These are phyloP conservation scores for Cybosia mesomella DNA, from an alignment of 2,888 invertebrate genomes.

Conservation along the genomic window DNA sequence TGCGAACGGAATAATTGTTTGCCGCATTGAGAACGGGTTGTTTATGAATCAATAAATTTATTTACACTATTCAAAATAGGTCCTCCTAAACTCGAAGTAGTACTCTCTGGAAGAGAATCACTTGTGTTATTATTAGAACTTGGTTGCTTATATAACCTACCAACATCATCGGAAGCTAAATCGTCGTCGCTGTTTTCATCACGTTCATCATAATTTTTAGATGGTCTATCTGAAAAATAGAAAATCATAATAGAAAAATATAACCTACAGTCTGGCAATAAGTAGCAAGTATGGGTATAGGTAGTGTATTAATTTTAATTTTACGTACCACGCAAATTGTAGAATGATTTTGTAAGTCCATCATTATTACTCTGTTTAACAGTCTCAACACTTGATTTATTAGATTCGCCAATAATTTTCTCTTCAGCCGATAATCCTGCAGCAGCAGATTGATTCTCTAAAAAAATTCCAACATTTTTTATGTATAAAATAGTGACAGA, in stretches of 20 bases:
- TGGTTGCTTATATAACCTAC: background rate
- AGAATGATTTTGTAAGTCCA: background rate
- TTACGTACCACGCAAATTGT: too few relatives aligned
- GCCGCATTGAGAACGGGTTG: too few relatives aligned
- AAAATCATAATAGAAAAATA: constrained; percentile 2
- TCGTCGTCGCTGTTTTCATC: background rate
- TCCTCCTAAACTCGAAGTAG: too few relatives aligned
- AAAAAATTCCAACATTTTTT: background rate
- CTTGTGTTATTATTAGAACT: background rate
- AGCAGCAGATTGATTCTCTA: background rate
- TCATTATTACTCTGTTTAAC: background rate
- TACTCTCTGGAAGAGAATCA: background rate
- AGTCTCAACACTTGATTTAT: background rate
- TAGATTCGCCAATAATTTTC: constrained; percentile 1
- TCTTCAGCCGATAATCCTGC: background rate
- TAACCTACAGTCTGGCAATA: background rate
- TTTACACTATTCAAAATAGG: too few relatives aligned
- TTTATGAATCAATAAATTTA: too few relatives aligned
- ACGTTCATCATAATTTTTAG: background rate
- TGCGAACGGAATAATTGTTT: too few relatives aligned
- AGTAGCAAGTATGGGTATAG: background rate
- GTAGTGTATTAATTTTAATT: background rate
- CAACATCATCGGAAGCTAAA: background rate
- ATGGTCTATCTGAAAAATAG: constrained; percentile 1
- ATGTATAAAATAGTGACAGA: background rate